These are phyloP conservation scores for Chinchilla lanigera DNA, from an alignment of 2,113 vertebrate genomes.

Conservation along the genomic window DNA sequence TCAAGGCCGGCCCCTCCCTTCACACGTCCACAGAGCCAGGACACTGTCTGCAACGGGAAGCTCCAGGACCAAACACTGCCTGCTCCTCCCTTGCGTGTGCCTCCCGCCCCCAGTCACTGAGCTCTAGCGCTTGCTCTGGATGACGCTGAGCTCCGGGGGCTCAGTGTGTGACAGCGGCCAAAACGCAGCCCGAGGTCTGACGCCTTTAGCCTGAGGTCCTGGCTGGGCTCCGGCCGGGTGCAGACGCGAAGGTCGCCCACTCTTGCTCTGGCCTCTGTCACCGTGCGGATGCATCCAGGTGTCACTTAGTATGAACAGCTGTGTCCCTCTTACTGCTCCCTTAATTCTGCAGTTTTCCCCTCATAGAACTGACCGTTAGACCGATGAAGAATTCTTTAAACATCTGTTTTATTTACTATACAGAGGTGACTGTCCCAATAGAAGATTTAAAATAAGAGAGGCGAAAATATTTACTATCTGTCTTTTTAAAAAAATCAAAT, in stretches of 20 bases:
- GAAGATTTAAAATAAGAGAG: neutral
- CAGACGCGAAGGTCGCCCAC: fast-evolving
- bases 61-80: neutral
- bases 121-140: neutral
- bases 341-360: neutral
- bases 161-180: neutral
- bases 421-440: neutral
- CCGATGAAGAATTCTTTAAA: neutral
- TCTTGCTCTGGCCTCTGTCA: neutral
- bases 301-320: neutral
- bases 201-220: neutral
- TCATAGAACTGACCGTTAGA: neutral
- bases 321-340: neutral
- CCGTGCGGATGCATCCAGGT: fast-evolving
- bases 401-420: neutral
- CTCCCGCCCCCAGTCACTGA: neutral
- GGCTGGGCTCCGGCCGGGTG: fast-evolving
- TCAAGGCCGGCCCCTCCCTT: neutral
- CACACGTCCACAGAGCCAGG: neutral
- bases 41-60: neutral
- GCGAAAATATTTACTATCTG: neutral
- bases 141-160: neutral
- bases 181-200: fast-evolving
- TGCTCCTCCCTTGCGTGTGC: fast-evolving
- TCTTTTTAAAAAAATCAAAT: neutral